Evolutionary conservation across 2,797 vertebrate genomes (phyloP), one percentile per base, ranked within the genome.

Genomic region (Potorous gilbertii): DNA sequence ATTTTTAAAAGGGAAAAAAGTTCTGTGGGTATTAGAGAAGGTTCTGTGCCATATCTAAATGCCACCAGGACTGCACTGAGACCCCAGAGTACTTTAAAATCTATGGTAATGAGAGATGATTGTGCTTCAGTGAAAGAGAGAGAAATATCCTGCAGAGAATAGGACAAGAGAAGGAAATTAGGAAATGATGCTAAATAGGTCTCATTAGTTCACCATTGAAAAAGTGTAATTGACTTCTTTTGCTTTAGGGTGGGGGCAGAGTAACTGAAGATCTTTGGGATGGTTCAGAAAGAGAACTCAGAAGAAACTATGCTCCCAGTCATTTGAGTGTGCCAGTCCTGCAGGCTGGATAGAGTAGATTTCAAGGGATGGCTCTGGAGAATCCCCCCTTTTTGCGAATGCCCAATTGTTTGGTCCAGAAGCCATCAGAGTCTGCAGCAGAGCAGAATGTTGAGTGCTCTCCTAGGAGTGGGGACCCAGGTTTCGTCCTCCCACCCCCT

Each of bases 21-120:
- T 96, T 97, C 94, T 92, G 91, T 94, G 94, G 55, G 29, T 97
- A 87, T 91, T 97, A 92, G 92, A 95, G 96, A 97, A 96, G 95
- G 93, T 90, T 96, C 93, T 94, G 94, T n/a, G 96, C 95, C 90
- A 93, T 96, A 92, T 92, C 93, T 98, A 90, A 97, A 98, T 98
- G 96, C 96, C 96, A 94, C 90, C 54, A 21, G 55, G 81, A 94
- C 95, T 97, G 97, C 92, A 96, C 96, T 96, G 97, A 98, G 95
- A 95, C 93, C 94, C 91, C 50, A 97, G 96, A 94, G n/a, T 93
- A 96, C 93, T 94, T 6, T 5, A 92, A 95, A 97, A 97, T 81
- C 93, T 95, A 96, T 94, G 55, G 66, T 96, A 96, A 97, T 92
- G 96, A 94, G 95, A 94, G 95, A 54, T 96, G 96, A 93, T 95